Evolutionary conservation across 2,113 vertebrate species (phyloP).

Genomic region (Varanus salvator): DNA sequence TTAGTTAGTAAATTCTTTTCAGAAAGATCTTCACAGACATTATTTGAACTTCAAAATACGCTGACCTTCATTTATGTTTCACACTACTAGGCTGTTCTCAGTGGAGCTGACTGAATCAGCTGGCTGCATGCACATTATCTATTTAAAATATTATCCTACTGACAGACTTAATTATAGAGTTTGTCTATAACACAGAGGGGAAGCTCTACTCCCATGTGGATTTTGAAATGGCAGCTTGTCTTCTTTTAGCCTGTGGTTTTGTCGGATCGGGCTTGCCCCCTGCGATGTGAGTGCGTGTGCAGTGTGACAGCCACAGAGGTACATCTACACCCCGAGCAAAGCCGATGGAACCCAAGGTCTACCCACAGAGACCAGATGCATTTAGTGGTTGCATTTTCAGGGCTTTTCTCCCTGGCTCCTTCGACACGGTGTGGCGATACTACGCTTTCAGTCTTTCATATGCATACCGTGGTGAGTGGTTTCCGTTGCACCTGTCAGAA

Average conservation of each 20-base stretch:
- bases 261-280: constrained; percentile 31
- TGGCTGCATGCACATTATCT: not conserved
- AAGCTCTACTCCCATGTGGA: constrained; percentile 63
- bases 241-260: constrained; percentile 64
- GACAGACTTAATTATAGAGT: constrained; percentile 47
- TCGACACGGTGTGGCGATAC: not conserved
- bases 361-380: constrained; percentile 59
- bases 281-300: constrained; percentile 59
- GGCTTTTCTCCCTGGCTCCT: constrained; percentile 21
- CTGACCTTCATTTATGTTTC: constrained; percentile 12
- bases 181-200: constrained; percentile 29
- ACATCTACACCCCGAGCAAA: constrained; percentile 42
- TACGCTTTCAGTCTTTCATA: not conserved
- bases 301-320: constrained; percentile 44
- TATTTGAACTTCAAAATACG: constrained; percentile 22
- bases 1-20: constrained; percentile 27
- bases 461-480: accelerated
- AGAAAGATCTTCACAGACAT: not conserved
- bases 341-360: constrained; percentile 53
- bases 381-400: constrained; percentile 31
- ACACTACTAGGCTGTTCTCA: constrained; percentile 6
- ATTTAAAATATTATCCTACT: constrained; percentile 40
- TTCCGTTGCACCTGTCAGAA: not conserved
- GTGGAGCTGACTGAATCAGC: constrained; percentile 5
- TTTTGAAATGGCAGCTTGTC: constrained; percentile 67